Percentiles rank a stretch among this genome's conserved stretches.
Evolutionary conservation across 2,888 invertebrate species (phyloP).

Genomic region (Mycalesis mineus): DNA sequence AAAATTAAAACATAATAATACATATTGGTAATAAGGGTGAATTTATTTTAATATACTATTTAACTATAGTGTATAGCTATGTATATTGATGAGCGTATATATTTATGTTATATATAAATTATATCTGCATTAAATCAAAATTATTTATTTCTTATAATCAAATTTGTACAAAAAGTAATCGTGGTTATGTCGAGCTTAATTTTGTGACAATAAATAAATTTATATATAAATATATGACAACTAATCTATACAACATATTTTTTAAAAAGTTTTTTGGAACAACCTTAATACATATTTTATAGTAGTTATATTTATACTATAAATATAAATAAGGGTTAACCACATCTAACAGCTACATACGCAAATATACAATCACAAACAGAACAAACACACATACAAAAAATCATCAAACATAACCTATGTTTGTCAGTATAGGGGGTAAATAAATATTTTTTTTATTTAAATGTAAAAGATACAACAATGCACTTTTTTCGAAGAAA

Average conservation of each 20-base stretch:
- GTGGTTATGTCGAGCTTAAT: no score
- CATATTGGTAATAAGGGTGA: not conserved
- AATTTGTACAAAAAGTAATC: no score
- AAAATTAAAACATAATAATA: not conserved
- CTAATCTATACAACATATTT: no score
- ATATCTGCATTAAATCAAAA: not conserved
- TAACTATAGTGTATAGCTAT: not conserved
- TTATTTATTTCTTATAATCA: not conserved
- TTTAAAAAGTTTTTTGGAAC: no score
- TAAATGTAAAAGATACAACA: not conserved
- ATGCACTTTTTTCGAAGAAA: not conserved
- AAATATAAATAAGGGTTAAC: not conserved
- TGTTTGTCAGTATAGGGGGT: no score
- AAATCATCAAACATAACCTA: not conserved
- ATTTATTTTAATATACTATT: not conserved
- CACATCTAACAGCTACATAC: not conserved
- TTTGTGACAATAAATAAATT: no score
- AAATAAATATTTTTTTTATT: no score
- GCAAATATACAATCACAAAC: not conserved
- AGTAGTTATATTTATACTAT: not conserved
- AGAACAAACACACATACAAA: not conserved
- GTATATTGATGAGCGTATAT: not conserved
- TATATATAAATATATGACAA: no score
- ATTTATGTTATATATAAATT: not conserved
- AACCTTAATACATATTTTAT: no score